These are phyloP conservation scores for Promerops cafer DNA, from an alignment of 2,113 vertebrate genomes.

Conservation along the genomic window DNA sequence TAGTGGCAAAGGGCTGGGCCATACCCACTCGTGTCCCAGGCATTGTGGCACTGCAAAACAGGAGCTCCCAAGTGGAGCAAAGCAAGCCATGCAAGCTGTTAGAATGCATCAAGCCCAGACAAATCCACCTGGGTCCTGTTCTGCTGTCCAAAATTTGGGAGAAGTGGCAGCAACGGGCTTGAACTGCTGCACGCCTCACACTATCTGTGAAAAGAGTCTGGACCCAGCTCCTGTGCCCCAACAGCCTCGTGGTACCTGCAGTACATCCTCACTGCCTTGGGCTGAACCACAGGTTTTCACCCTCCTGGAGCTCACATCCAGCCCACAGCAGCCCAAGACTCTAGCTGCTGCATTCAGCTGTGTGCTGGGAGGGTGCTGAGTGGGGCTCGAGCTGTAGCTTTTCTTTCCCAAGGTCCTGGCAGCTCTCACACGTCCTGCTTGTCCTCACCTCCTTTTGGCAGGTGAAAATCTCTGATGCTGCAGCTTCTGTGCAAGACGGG, in stretches of 20 bases:
- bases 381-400: accelerated
- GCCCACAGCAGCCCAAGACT: background rate
- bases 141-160: background rate
- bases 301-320: background rate
- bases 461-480: background rate
- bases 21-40: background rate
- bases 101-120: background rate
- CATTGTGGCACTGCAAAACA: background rate
- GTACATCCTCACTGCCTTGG: accelerated
- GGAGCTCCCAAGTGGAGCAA: background rate
- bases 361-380: background rate
- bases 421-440: background rate
- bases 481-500: background rate
- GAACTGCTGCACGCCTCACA: background rate
- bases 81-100: background rate
- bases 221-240: background rate
- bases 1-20: background rate
- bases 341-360: background rate
- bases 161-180: background rate
- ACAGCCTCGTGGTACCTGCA: background rate
- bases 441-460: background rate
- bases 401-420: background rate
- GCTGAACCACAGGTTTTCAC: background rate
- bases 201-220: background rate
- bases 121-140: background rate